A percentile compares a stretch with the other conserved stretches of the same genome.
Evolutionary conservation across 2,888 invertebrate species (phyloP).

Genomic region (Lycaena phlaeas): DNA sequence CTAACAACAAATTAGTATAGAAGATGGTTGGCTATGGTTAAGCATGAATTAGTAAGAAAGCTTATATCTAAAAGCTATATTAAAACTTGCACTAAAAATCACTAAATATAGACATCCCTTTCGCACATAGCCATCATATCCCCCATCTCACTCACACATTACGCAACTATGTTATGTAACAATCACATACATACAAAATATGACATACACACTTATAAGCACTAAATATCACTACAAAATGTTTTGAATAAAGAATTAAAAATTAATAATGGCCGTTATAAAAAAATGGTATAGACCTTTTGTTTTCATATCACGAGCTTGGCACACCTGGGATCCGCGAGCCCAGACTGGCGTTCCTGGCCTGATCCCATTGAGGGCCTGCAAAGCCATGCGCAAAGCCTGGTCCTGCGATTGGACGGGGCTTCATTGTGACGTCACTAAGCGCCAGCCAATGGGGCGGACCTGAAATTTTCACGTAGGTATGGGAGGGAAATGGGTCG

Average conservation of each 20-base stretch:
- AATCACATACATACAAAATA: slow-evolving; percentile 14
- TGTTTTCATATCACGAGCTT: slow-evolving; percentile 45
- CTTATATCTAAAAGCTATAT: too few relatives aligned
- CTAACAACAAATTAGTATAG: too few relatives aligned
- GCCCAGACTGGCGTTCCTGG: slow-evolving; percentile 54
- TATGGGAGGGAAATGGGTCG: slow-evolving; percentile 50
- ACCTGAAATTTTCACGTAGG: slow-evolving; percentile 65
- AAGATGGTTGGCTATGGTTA: too few relatives aligned
- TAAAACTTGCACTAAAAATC: slow-evolving; percentile 20
- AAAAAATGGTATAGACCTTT: slow-evolving; percentile 48
- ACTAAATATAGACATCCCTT: slow-evolving; percentile 25
- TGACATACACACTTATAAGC: slow-evolving; percentile 11
- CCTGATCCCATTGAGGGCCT: slow-evolving; percentile 40
- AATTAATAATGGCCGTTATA: slow-evolving; percentile 32
- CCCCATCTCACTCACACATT: slow-evolving; percentile 26
- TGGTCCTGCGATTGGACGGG: slow-evolving; percentile 45
- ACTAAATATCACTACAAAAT: slow-evolving; percentile 22
- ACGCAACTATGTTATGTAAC: slow-evolving; percentile 25
- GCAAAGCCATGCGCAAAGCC: slow-evolving; percentile 47
- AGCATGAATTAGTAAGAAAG: too few relatives aligned
- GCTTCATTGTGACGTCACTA: slow-evolving; percentile 50
- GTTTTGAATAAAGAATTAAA: slow-evolving; percentile 18
- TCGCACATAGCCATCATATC: slow-evolving; percentile 23
- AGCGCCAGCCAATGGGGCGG: slow-evolving; percentile 37
- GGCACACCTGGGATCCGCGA: slow-evolving; percentile 64